A percentile compares a stretch with the other conserved stretches of the same genome.
Evolutionary conservation across 2,888 invertebrate species (phyloP).

Genomic region (Drosophila quasianomalipes): DNA sequence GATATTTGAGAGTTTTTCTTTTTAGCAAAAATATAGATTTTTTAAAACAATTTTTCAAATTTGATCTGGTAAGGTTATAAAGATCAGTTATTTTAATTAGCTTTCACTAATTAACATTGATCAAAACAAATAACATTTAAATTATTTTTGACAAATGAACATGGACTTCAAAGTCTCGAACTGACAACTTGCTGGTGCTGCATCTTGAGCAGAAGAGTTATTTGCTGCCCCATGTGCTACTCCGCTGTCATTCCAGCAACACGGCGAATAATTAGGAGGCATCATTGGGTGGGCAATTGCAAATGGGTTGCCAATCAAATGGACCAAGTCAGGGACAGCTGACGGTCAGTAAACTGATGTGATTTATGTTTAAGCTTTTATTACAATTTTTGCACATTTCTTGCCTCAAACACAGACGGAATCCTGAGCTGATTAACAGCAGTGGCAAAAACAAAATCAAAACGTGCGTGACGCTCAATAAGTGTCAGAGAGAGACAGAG

Average conservation of each 20-base stretch:
- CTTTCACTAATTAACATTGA: conserved; percentile 11
- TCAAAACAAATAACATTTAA: background rate
- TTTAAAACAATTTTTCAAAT: background rate
- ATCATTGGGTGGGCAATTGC: conserved; percentile 38
- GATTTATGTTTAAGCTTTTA: conserved; percentile 73
- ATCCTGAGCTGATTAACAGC: conserved; percentile 62
- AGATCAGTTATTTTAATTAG: conserved; percentile 6
- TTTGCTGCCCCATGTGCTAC: background rate
- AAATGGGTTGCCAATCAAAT: conserved; percentile 66
- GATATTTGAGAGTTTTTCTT: too few species aligned
- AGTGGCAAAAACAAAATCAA: conserved; percentile 15
- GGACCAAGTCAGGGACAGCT: conserved; percentile 58
- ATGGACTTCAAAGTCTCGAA: background rate
- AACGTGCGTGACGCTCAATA: conserved; percentile 60
- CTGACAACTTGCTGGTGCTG: background rate
- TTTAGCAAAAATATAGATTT: background rate
- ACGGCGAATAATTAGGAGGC: conserved; percentile 57
- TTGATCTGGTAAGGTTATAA: background rate
- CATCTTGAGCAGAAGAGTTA: background rate
- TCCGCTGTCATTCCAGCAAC: conserved; percentile 6
- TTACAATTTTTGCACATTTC: conserved; percentile 60
- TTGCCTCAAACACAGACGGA: conserved; percentile 6
- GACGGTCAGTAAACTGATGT: conserved; percentile 67
- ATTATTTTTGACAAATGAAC: conserved; percentile 14
- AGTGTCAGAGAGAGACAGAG: background rate